A percentile compares a stretch with the other conserved stretches of the same genome.
These are phyloP conservation scores for mouse (Mus musculus) DNA, from an alignment of 2,113 vertebrate species.

Conservation along the genomic window GRCm39 chr1:86392001-86392500, in stretches of 20 bases:
- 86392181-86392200: neutral
- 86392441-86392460: neutral
- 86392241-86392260: neutral
- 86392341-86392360: neutral
- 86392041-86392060: neutral
- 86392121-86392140: neutral
- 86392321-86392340: neutral
- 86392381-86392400: neutral
- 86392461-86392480: neutral
- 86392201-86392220: too few relatives aligned
- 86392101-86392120: neutral
- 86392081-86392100: neutral
- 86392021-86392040: neutral
- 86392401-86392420: neutral
- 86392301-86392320: neutral
- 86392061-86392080: neutral
- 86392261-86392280: neutral
- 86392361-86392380: neutral
- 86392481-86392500: neutral
- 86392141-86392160: too few relatives aligned
- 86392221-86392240: neutral
- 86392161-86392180: neutral
- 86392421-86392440: neutral
- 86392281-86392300: neutral
- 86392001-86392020: neutral